These are phyloP conservation scores for Setipinna tenuifilis DNA, from an alignment of 2,797 vertebrate genomes.

Conservation along the genomic window DNA sequence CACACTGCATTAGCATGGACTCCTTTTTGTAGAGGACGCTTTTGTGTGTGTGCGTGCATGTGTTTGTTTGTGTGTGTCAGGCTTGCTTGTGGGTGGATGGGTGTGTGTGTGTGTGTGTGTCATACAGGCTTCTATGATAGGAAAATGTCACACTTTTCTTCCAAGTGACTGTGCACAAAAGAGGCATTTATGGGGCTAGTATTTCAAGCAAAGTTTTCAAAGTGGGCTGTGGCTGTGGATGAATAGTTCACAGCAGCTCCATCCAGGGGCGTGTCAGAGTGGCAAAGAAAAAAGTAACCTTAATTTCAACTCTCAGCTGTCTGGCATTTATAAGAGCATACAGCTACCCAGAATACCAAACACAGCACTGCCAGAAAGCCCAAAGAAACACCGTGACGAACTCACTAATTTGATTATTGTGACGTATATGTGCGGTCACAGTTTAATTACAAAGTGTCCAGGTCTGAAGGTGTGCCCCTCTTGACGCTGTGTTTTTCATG, in stretches of 20 bases:
- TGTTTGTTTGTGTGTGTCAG: constrained; percentile 36
- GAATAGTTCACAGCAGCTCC: background rate
- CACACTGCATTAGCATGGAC: too few species aligned
- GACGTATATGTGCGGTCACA: background rate
- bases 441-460: background rate
- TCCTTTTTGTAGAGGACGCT: too few species aligned
- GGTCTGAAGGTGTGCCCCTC: background rate
- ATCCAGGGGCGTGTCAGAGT: background rate
- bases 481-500: background rate
- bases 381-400: too few species aligned
- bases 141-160: too few species aligned
- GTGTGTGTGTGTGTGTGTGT: too few species aligned
- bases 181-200: background rate
- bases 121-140: too few species aligned
- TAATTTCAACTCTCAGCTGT: background rate
- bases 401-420: too few species aligned
- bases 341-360: too few species aligned
- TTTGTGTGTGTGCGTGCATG: constrained; percentile 32
- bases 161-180: background rate
- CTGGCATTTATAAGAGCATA: too few species aligned
- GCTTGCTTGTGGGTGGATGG: too few species aligned
- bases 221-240: too few species aligned
- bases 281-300: background rate
- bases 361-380: too few species aligned
- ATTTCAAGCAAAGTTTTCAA: background rate